Evolutionary conservation across 1,140 invertebrate species (phyloP).

Genomic region (Calephelis virginiensis): DNA sequence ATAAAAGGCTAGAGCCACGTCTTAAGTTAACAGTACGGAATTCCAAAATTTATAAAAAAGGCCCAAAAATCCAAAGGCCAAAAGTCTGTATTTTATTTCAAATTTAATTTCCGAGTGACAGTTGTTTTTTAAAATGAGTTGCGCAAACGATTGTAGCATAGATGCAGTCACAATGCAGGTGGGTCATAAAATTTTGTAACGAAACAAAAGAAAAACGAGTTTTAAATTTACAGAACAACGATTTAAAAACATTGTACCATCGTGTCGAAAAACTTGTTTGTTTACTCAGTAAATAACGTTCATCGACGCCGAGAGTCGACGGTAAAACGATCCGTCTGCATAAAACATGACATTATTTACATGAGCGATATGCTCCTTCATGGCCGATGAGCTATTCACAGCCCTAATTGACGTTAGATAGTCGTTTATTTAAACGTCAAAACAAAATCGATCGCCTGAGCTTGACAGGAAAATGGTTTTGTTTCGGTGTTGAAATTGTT

Average conservation of each 20-base stretch:
- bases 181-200: background rate
- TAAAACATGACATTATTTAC: slow-evolving; percentile 11
- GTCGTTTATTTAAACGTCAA: slow-evolving; percentile 9
- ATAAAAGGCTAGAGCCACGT: no score
- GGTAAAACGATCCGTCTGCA: slow-evolving; percentile 13
- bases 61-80: no score
- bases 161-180: no score
- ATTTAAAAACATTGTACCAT: slow-evolving; percentile 14
- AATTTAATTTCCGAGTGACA: no score
- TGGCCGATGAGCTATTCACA: slow-evolving; percentile 10
- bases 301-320: slow-evolving; percentile 8
- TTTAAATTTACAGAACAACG: slow-evolving; percentile 1
- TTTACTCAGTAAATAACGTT: slow-evolving; percentile 16
- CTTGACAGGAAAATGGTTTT: background rate
- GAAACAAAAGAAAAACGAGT: background rate
- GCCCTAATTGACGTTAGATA: slow-evolving; percentile 9
- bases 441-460: background rate
- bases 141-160: no score
- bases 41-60: no score
- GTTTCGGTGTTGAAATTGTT: no score
- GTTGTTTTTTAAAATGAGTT: no score
- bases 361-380: slow-evolving; percentile 11
- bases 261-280: slow-evolving; percentile 17
- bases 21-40: no score
- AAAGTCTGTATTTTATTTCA: no score